Evolutionary conservation across 2,888 invertebrate species (phyloP), one percentile per base, ranked within the genome.

Genomic region (Catotricha subobsoleta): DNA sequence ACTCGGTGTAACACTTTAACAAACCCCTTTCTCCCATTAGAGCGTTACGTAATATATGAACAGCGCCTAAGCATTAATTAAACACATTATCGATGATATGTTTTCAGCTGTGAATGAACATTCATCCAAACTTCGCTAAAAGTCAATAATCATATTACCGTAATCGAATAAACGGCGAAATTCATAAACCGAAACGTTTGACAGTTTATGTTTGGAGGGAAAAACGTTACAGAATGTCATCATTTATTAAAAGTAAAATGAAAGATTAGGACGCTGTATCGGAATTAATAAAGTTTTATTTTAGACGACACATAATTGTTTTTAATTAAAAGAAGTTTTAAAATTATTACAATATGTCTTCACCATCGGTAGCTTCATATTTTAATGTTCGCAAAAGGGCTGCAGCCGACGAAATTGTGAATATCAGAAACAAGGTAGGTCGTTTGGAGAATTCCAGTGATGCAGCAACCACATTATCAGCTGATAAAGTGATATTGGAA

Each of bases 321-420:
- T 30, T 19, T 6, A 33, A 33, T 19, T 19, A 21, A 31, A 15
- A 31, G 16, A 13, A 31, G 3, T 16, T n/a, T n/a, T n/a, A n/a
- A 8, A 25, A 25, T 25, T 25, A 25, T 8, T 8, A 8, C 5
- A 52, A 41, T 54, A 82, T 83, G 82, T 73, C 81, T 47, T 83
- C 84, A 62, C 76, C 79, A 51, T 76, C 78, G 39, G 71, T 84
- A 44, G 75, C 77, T 46, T 71, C 73, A 47, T 84, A 71, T 67
- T 84, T 81, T 58, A 76, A 71, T 57, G 75, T 74, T 52, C 71
- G 82, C 54, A 84, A 84, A 64, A 71, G 83, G 51, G 68, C 73
- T 44, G 78, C 76, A n/a, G 58, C 66, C 8, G 80, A 81, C 39
- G 81, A 82, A 54, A 54, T 65, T 41, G 62, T 65, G 54, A 57